A percentile compares a stretch with the other conserved stretches of the same genome.
Conservation (phyloP, 2,888 invertebrate species). For the Sphinx pinastri region DNA sequence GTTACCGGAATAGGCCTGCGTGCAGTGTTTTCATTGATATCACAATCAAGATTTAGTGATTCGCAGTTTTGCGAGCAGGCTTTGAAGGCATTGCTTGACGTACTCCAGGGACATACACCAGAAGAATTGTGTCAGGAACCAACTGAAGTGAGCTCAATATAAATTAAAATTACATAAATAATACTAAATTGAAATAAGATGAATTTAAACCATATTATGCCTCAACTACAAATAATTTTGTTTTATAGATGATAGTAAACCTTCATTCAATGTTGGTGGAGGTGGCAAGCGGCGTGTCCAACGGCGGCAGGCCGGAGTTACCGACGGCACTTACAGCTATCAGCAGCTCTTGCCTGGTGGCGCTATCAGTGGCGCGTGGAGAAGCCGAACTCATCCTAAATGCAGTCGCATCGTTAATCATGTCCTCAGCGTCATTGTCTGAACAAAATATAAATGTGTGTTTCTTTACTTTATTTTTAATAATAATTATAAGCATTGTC, state of each 20-base stretch:
- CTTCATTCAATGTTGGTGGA: slow-evolving; percentile 93
- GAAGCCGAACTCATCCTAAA: slow-evolving; percentile 95
- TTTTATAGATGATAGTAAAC: slow-evolving; percentile 87
- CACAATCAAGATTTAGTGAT: slow-evolving; percentile 92
- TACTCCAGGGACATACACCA: slow-evolving; percentile 94
- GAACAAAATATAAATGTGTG: slow-evolving; percentile 91
- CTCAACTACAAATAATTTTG: not conserved
- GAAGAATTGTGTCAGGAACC: slow-evolving; percentile 94
- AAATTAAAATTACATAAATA: not conserved
- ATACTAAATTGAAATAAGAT: not conserved
- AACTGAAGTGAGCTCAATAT: slow-evolving; percentile 81
- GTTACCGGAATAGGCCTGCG: slow-evolving; percentile 92
- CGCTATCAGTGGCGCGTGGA: slow-evolving; percentile 95
- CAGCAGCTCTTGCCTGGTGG: slow-evolving; percentile 95
- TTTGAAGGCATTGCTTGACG: slow-evolving; percentile 93
- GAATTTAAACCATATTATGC: not conserved
- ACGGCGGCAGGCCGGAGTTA: slow-evolving; percentile 64
- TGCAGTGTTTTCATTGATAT: slow-evolving; percentile 95
- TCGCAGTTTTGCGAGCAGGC: slow-evolving; percentile 95
- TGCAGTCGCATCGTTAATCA: slow-evolving; percentile 93
- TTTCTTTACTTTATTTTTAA: slow-evolving; percentile 14
- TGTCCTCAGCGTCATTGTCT: slow-evolving; percentile 91
- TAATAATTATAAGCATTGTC: no score
- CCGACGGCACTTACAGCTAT: slow-evolving; percentile 91
- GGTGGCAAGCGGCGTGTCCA: slow-evolving; percentile 86